Evolutionary conservation across 2,888 invertebrate genomes (phyloP), one percentile per base, ranked within the genome.

Genomic region (Cremastinae sp.): DNA sequence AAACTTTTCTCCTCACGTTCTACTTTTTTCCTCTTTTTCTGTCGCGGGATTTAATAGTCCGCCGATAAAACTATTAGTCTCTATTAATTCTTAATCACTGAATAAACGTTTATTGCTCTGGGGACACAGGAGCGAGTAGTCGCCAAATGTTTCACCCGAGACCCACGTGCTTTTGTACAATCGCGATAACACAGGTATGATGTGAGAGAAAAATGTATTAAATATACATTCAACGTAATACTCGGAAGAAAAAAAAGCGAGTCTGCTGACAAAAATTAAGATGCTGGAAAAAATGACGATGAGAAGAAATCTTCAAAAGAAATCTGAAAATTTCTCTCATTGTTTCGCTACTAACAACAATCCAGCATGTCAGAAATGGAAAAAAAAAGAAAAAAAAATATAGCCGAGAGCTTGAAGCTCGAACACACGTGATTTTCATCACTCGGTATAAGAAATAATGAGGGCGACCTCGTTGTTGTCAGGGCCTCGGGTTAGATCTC

Each of bases 1-100:
- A 58, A 74, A 78, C 79, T 79, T 78, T 68, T 69, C 62, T 61
- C 56, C 71, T 79, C 72, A 41, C 49, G 51, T 61, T 51, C 16
- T 51, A 49, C 53, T 45, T 73, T 58, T 20, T 64, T 59, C 56
- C 41, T 64, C 65, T 71, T 71, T 65, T 64, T 61, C 66, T 49
- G 70, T 59, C 56, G 22, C 71, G 45, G 78, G 74, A 81, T 83
- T 84, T 87, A 84, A 87, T 85, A 83, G 84, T 81, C 82, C 68
- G 71, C 72, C 83, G 81, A 83, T 84, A 84, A 85, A 84, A 84
- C 85, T 85, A 84, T 87, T 84, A 86, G 85, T 85, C 85, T 83
- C 82, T 83, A 85, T 87, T 86, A 87, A 86, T 87, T 83, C 79
- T 76, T 84, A 83, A 86, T 86, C 83, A 83, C 75, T 69, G 80